These are phyloP conservation scores for Choristoneura fumiferana DNA, from an alignment of 1,140 invertebrate species.

Conservation along the genomic window DNA sequence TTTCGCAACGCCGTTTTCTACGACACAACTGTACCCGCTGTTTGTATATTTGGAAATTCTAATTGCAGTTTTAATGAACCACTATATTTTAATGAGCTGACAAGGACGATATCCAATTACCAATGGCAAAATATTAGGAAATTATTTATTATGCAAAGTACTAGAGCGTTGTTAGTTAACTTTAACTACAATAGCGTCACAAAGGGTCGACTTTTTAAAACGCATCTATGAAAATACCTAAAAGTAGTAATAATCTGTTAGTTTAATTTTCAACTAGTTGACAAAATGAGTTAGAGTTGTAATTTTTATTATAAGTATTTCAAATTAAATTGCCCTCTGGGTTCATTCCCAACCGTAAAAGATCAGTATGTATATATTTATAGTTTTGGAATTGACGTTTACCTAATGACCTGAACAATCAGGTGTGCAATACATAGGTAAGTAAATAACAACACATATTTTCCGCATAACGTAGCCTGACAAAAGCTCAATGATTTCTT, in stretches of 20 bases:
- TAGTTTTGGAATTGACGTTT: too few species aligned
- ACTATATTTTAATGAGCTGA: constrained; percentile 16
- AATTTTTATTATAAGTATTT: too few species aligned
- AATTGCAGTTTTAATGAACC: constrained; percentile 31
- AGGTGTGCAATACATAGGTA: neutral
- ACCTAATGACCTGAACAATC: too few species aligned
- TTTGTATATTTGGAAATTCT: constrained; percentile 41
- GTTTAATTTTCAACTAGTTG: too few species aligned
- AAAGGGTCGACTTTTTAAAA: neutral
- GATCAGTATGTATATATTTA: too few species aligned
- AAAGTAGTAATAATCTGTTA: too few species aligned
- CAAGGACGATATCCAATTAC: constrained; percentile 16
- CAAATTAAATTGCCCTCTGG: too few species aligned
- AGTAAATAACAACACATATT: neutral
- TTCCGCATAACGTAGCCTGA: neutral
- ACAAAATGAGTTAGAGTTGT: too few species aligned
- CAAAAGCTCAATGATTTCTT: neutral
- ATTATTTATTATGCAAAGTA: constrained; percentile 9
- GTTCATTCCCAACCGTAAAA: too few species aligned
- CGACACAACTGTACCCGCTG: constrained; percentile 20
- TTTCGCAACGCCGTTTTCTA: constrained; percentile 39
- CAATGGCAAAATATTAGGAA: constrained; percentile 6
- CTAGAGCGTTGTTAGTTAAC: neutral
- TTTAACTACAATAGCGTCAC: neutral
- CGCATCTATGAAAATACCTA: too few species aligned